Evolutionary conservation across 2,888 invertebrate species (phyloP).

Genomic region (Ecliptopera silaceata): DNA sequence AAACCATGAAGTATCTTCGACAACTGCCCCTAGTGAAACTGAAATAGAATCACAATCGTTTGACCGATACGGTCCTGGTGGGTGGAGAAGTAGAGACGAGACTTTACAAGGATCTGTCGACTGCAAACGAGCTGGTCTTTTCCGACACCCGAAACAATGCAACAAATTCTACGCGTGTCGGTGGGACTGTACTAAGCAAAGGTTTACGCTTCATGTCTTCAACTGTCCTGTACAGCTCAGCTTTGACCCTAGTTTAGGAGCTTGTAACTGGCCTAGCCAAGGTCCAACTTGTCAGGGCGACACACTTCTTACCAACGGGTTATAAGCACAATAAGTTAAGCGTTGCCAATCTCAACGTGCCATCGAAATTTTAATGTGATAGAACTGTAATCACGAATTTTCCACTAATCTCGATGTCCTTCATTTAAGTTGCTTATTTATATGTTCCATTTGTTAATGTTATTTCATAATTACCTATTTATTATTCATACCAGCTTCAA

Average conservation of each 20-base stretch:
- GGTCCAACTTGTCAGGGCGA: conserved; percentile 90
- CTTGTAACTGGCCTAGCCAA: conserved; percentile 92
- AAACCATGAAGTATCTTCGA: conserved; percentile 62
- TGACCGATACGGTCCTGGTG: conserved; percentile 85
- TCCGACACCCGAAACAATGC: conserved; percentile 89
- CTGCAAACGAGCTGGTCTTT: conserved; percentile 84
- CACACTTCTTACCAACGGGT: conserved; percentile 84
- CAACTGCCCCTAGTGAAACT: conserved; percentile 43
- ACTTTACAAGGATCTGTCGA: conserved; percentile 84
- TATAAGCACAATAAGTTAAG: conserved; percentile 50
- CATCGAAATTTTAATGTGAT: conserved; percentile 77
- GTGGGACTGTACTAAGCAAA: conserved; percentile 90
- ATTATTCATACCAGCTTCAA: conserved; percentile 64
- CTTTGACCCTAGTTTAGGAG: conserved; percentile 88
- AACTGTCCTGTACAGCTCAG: conserved; percentile 91
- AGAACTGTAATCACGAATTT: conserved; percentile 64
- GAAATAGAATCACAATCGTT: conserved; percentile 73
- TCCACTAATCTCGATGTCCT: conserved; percentile 49
- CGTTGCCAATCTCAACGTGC: conserved; percentile 63
- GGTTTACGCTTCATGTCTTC: conserved; percentile 89
- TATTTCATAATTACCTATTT: conserved; percentile 79
- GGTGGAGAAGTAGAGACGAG: conserved; percentile 82
- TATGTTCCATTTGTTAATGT: conserved; percentile 76
- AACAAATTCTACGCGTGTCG: conserved; percentile 92
- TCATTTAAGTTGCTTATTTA: conserved; percentile 70